These are phyloP conservation scores for Gobius niger DNA, from an alignment of 2,113 vertebrate genomes.

Conservation along the genomic window DNA sequence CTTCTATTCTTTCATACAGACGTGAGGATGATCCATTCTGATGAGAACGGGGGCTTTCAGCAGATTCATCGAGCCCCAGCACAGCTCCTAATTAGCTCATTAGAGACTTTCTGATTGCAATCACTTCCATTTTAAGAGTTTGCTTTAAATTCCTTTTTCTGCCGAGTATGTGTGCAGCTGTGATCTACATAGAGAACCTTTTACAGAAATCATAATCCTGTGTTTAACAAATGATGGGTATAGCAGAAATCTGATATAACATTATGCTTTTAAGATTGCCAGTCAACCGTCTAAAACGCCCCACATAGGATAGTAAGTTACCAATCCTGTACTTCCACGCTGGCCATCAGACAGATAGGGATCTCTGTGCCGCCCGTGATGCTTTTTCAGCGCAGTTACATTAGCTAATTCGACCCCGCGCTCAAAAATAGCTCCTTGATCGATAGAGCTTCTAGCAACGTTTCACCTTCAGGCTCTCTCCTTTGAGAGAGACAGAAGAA, in stretches of 20 bases:
- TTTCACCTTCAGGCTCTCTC: slow-evolving; percentile 65
- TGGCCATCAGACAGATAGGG: slow-evolving; percentile 44
- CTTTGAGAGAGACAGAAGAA: slow-evolving; percentile 16
- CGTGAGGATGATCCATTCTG: slow-evolving; percentile 25
- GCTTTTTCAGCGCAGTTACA: slow-evolving; percentile 71
- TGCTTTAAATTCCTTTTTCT: slow-evolving; percentile 19
- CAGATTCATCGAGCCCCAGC: slow-evolving; percentile 39
- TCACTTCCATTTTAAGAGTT: slow-evolving; percentile 58
- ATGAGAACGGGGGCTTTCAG: slow-evolving; percentile 33
- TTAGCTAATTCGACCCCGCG: slow-evolving; percentile 65
- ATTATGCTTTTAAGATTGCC: slow-evolving; percentile 42
- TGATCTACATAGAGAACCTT: slow-evolving; percentile 13
- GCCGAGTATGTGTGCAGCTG: neutral
- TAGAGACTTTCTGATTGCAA: slow-evolving; percentile 70
- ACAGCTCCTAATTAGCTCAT: slow-evolving; percentile 66
- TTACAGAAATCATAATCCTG: slow-evolving; percentile 26
- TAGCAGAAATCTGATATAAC: slow-evolving; percentile 45
- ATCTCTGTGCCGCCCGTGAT: slow-evolving; percentile 62
- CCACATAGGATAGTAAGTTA: slow-evolving; percentile 29
- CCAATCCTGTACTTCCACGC: slow-evolving; percentile 36
- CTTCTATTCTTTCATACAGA: slow-evolving; percentile 19
- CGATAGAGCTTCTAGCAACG: slow-evolving; percentile 70
- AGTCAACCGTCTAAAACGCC: slow-evolving; percentile 35
- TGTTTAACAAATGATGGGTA: slow-evolving; percentile 48
- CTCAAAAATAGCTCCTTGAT: slow-evolving; percentile 76